Conservation (phyloP, 2,797 vertebrate genomes). For the Poecilia velifera region DNA sequence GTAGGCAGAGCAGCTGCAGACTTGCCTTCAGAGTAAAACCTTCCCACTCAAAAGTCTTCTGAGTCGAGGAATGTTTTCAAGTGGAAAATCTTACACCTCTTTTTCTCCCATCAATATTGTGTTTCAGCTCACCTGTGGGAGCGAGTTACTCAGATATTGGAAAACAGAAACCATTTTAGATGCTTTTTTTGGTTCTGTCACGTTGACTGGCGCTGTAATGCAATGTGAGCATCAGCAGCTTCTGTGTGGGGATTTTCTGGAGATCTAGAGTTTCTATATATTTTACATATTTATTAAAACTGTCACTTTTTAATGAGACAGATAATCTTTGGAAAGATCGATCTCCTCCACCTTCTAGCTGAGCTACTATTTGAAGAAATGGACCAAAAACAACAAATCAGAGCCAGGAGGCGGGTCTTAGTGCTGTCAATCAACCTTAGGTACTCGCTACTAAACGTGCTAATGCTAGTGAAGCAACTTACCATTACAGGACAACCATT, state of each 20-base stretch:
- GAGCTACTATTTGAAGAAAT: too few species aligned
- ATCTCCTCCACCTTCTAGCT: too few species aligned
- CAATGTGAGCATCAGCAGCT: background rate
- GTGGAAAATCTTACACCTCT: background rate
- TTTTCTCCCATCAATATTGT: background rate
- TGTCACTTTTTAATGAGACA: too few species aligned
- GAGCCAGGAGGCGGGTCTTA: too few species aligned
- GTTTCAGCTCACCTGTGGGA: background rate
- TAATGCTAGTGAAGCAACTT: too few species aligned
- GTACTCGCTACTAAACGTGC: too few species aligned
- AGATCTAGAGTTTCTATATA: background rate
- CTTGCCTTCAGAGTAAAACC: background rate
- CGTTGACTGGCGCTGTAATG: background rate
- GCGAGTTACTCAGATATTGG: background rate
- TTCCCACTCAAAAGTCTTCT: background rate
- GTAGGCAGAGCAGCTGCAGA: background rate
- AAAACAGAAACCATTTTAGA: background rate
- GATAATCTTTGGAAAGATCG: too few species aligned
- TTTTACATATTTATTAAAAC: too few species aligned
- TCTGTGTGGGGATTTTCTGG: background rate
- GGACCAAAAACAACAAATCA: too few species aligned
- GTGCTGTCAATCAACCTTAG: too few species aligned
- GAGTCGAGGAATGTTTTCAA: slow-evolving; percentile 1
- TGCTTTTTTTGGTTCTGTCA: background rate
- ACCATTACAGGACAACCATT: too few species aligned